phyloP scores from a whole-genome alignment of 2,113 vertebrate genomes.

The Guaruba guarouba region DNA sequence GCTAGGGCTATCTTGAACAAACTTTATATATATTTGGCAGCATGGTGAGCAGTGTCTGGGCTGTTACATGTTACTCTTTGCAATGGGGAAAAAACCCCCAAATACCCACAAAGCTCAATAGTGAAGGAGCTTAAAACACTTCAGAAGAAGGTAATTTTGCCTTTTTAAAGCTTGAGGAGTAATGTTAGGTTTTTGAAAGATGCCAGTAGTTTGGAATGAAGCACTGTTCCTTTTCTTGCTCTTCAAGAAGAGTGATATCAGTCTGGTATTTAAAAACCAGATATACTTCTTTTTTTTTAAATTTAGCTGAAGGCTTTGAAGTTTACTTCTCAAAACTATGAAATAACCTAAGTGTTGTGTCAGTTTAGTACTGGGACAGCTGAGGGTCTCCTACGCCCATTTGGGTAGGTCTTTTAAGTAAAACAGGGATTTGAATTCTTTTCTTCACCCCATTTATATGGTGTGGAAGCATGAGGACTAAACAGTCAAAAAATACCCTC shows the following conservation, averaged over 20 bases:
- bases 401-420: conserved; percentile 33
- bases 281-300: neutral
- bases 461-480: conserved; percentile 30
- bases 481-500: neutral
- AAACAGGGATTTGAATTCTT: neutral
- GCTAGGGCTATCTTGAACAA: conserved; percentile 28
- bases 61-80: neutral
- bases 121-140: neutral
- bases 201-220: neutral
- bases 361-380: neutral
- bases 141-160: neutral
- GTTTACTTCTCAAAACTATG: conserved; percentile 1
- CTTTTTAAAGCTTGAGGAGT: conserved; percentile 6
- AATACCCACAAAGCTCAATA: neutral
- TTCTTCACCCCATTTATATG: neutral
- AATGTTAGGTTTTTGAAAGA: neutral
- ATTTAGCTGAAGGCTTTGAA: conserved; percentile 22
- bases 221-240: neutral
- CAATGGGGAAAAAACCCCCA: neutral
- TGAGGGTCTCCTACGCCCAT: neutral
- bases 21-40: conserved; percentile 3
- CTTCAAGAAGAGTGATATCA: neutral
- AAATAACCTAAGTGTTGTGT: neutral
- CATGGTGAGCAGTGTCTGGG: conserved; percentile 37
- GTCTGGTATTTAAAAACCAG: neutral